Evolutionary conservation across 2,797 vertebrate genomes (phyloP).

Genomic region (Microctenopoma stevenorrisi): DNA sequence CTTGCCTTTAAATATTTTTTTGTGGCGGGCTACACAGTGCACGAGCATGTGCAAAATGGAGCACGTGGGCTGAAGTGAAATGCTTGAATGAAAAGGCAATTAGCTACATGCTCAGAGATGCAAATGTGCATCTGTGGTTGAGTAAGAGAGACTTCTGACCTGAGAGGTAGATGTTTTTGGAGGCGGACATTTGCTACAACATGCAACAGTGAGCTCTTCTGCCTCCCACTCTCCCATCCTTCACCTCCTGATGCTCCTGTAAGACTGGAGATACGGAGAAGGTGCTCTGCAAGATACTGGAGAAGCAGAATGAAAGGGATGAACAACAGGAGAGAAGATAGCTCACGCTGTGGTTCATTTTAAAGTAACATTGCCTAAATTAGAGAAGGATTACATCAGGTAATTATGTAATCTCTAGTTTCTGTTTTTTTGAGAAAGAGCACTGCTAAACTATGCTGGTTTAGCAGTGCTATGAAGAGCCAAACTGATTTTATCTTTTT

Average conservation of each 20-base stretch:
- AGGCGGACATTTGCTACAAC: slow-evolving; percentile 36
- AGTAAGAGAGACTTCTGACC: slow-evolving; percentile 41
- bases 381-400: slow-evolving; percentile 20
- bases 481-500: slow-evolving; percentile 8
- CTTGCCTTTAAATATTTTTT: not conserved
- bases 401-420: slow-evolving; percentile 30
- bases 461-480: slow-evolving; percentile 9
- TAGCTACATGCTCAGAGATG: slow-evolving; percentile 16
- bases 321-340: not conserved
- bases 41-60: not conserved
- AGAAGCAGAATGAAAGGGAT: not conserved
- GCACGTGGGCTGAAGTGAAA: slow-evolving; percentile 10
- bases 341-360: not conserved
- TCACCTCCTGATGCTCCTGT: slow-evolving; percentile 35
- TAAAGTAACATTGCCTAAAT: slow-evolving; percentile 5
- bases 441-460: not conserved
- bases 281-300: not conserved
- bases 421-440: slow-evolving; percentile 4
- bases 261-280: not conserved
- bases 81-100: slow-evolving; percentile 22
- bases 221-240: slow-evolving; percentile 54
- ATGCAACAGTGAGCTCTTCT: slow-evolving; percentile 25
- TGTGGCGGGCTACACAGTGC: not conserved
- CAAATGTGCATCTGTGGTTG: slow-evolving; percentile 1
- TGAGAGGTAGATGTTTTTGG: slow-evolving; percentile 28